phyloP scores from a whole-genome alignment of 2,797 vertebrate species.

The Leontocebus nigricollis region DNA sequence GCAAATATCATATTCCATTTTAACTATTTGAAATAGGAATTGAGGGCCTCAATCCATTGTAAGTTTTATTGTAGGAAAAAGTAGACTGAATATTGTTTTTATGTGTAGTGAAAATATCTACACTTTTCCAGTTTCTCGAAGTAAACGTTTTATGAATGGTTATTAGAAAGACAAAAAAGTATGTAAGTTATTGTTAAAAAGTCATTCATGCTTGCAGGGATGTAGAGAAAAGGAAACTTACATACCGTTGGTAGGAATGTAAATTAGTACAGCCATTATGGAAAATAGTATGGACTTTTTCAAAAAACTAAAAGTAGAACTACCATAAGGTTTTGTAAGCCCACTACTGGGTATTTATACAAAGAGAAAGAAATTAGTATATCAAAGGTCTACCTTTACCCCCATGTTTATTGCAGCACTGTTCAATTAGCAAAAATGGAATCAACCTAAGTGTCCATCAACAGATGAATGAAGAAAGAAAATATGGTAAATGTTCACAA shows the following conservation, averaged over 20 bases:
- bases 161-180: neutral
- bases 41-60: neutral
- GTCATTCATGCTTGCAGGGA: neutral
- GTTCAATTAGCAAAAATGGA: neutral
- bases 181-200: neutral
- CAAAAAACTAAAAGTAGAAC: no score
- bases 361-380: neutral
- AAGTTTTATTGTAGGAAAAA: constrained; percentile 4
- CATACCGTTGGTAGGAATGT: neutral
- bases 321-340: neutral
- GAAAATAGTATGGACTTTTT: neutral
- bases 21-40: neutral
- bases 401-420: neutral
- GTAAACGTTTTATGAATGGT: neutral
- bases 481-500: neutral
- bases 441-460: neutral
- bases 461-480: neutral
- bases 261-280: neutral
- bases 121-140: neutral
- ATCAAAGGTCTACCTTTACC: neutral
- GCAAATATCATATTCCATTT: neutral
- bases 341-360: neutral
- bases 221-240: neutral
- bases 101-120: neutral
- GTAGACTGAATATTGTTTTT: neutral